Evolutionary conservation across 2,113 vertebrate species (phyloP).

Genomic region (Benitochromis conjunctus): DNA sequence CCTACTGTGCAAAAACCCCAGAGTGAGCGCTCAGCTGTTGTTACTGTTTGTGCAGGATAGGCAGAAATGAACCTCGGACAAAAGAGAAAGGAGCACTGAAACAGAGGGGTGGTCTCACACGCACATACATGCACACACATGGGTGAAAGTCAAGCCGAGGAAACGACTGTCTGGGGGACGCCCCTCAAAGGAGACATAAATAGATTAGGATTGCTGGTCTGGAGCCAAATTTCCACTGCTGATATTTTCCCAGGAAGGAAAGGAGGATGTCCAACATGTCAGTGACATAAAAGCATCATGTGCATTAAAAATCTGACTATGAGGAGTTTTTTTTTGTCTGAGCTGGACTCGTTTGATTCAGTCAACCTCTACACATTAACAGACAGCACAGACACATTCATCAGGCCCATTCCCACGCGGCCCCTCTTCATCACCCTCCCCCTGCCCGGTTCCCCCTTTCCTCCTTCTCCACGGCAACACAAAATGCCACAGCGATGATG

Average conservation of each 20-base stretch:
- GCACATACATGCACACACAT: neutral
- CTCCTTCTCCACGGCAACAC: slow-evolving; percentile 39
- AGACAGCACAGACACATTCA: neutral
- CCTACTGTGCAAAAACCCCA: neutral
- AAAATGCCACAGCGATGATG: slow-evolving; percentile 62
- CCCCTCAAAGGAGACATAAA: slow-evolving; percentile 31
- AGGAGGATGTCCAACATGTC: neutral
- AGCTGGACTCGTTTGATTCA: neutral
- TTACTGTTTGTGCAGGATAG: neutral
- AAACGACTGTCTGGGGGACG: slow-evolving; percentile 27
- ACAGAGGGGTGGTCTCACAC: neutral
- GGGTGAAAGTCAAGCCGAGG: slow-evolving; percentile 9
- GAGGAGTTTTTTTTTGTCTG: neutral
- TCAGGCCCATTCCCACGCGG: slow-evolving; percentile 5
- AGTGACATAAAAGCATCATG: neutral
- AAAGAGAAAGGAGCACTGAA: neutral
- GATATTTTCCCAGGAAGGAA: neutral
- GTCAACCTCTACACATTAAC: neutral
- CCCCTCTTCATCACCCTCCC: neutral
- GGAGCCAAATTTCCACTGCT: slow-evolving; percentile 5
- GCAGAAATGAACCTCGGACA: slow-evolving; percentile 23
- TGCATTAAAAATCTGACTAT: neutral
- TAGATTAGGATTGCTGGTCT: slow-evolving; percentile 11
- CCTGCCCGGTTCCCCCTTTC: neutral
- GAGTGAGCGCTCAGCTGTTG: neutral